Evolutionary conservation across 2,888 invertebrate species (phyloP).

Genomic region (Abrostola tripartita): DNA sequence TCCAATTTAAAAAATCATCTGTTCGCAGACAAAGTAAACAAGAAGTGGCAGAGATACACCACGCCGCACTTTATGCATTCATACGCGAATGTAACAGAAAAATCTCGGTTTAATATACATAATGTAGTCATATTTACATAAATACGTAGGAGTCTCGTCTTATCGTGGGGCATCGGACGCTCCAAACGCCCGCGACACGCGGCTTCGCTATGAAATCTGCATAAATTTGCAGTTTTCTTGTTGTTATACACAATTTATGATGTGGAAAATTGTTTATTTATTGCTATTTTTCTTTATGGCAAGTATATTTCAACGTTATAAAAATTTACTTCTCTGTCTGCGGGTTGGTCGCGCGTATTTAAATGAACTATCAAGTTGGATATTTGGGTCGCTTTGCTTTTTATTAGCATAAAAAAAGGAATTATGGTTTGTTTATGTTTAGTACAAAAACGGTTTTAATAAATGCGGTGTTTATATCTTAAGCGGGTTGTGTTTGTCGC

Average conservation of each 20-base stretch:
- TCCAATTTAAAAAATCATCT: slow-evolving; percentile 38
- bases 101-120: slow-evolving; percentile 70
- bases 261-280: slow-evolving; percentile 83
- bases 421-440: slow-evolving; percentile 10
- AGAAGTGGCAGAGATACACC: slow-evolving; percentile 34
- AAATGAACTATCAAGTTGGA: slow-evolving; percentile 18
- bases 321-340: slow-evolving; percentile 43
- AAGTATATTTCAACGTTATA: slow-evolving; percentile 49
- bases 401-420: slow-evolving; percentile 10
- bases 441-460: slow-evolving; percentile 18
- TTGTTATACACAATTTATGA: slow-evolving; percentile 78
- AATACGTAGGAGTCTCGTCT: slow-evolving; percentile 66
- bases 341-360: slow-evolving; percentile 31
- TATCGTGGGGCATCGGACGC: slow-evolving; percentile 66
- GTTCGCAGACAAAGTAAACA: slow-evolving; percentile 38
- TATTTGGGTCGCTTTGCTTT: slow-evolving; percentile 26
- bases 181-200: slow-evolving; percentile 68
- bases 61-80: slow-evolving; percentile 49
- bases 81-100: slow-evolving; percentile 65
- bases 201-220: slow-evolving; percentile 78
- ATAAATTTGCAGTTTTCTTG: slow-evolving; percentile 85
- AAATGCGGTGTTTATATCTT: slow-evolving; percentile 16
- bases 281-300: slow-evolving; percentile 67
- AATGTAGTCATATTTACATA: slow-evolving; percentile 73
- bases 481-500: background rate